Conservation (phyloP, 2,888 invertebrate genomes). For the Hecatera dysodea region DNA sequence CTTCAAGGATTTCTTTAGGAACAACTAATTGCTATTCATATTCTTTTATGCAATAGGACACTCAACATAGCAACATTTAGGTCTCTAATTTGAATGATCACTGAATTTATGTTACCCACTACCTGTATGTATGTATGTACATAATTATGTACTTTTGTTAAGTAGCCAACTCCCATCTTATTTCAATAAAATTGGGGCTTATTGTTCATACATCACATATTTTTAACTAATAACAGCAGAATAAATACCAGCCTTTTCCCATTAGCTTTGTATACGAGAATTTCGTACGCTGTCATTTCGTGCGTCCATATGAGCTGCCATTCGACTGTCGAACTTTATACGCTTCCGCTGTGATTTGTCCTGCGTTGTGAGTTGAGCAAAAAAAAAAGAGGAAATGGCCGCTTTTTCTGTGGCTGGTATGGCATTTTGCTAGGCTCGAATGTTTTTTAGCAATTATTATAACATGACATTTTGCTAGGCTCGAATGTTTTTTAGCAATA, state of each 20-base stretch:
- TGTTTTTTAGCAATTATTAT: conserved; percentile 34
- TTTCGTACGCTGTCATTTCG: conserved; percentile 38
- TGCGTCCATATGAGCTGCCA: conserved; percentile 24
- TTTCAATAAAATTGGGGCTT: not conserved
- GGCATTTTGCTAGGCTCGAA: conserved; percentile 1
- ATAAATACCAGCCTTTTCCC: conserved; percentile 20
- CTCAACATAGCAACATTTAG: too few species aligned
- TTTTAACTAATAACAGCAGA: conserved; percentile 17
- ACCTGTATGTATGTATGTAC: too few species aligned
- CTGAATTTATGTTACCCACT: too few species aligned
- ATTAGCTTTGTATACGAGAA: conserved; percentile 31
- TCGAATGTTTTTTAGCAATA: conserved; percentile 34
- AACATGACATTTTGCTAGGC: not conserved
- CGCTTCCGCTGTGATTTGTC: conserved; percentile 45
- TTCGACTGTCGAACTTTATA: conserved; percentile 38
- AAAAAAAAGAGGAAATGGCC: conserved; percentile 36
- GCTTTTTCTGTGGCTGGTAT: conserved; percentile 14
- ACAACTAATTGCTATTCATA: too few species aligned
- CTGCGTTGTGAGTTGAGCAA: conserved; percentile 30
- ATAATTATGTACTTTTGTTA: too few species aligned
- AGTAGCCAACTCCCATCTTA: too few species aligned
- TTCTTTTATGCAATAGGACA: too few species aligned
- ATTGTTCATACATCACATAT: not conserved
- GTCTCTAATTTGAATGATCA: too few species aligned
- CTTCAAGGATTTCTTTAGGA: too few species aligned